Evolutionary conservation across 1,140 invertebrate species (phyloP), one percentile per base, ranked within the genome.

Genomic region (Caenorhabditis briggsae): DNA sequence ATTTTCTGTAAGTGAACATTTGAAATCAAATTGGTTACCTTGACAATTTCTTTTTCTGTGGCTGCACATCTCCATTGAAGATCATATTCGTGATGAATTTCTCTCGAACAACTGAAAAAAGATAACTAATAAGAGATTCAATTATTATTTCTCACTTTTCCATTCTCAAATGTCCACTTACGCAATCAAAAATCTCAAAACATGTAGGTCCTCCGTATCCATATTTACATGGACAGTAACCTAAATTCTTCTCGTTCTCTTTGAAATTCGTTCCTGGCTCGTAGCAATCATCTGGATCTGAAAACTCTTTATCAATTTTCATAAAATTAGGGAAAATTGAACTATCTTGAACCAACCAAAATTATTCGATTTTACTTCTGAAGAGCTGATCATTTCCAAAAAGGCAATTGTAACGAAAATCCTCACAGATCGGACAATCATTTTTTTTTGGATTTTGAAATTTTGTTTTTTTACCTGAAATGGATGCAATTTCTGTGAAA

Each of bases 141-240:
- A 9, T 33, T 8, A 5, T n/a, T 8, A 58, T 20, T 20, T 5
- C 70, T 53, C 20, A 78, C 70, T 50, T 78, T 48, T 78, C 70
- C 12, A 12, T 53, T 23, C 70, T 78, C 7, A 78, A 50, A 14
- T 50, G 20, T 78, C 70, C 70, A 78, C 48, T 50, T 3, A 78
- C 70, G 50, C 70, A 78, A 78, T 50, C 46, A n/a, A 18, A 50
- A 12, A 78, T 78, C 11, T 78, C 46, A 46, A 78, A 78, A n/a
- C 70, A 78, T 12, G 6, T 5, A 1, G 70, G 70, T 78, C 70
- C 70, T 25, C 11, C 20, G 23, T 50, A 78, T 23, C 70, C 70
- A 78, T 78, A 78, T 78, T 78, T 78, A 50, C 70, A 78, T 11
- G 70, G 70, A 53, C 70, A 78, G 6, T 20, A 78, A 23, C 70